These are phyloP conservation scores for Brachionus sp. DNA, from an alignment of 1,140 invertebrate species.

Conservation along the genomic window DNA sequence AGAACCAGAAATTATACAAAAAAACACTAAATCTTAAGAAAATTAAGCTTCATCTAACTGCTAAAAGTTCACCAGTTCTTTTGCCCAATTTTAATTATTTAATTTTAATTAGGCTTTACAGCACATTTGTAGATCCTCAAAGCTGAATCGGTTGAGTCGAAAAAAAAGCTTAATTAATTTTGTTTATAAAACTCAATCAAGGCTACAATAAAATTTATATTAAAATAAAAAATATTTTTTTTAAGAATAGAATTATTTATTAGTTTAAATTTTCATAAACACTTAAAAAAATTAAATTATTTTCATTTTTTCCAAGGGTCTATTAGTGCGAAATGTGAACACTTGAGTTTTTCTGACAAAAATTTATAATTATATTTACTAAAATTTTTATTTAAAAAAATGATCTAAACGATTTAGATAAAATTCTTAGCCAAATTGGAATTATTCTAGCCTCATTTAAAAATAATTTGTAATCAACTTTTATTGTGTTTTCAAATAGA, in stretches of 20 bases:
- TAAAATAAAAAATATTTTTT: not conserved
- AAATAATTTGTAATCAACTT: constrained; percentile 32
- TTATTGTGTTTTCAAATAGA: not conserved
- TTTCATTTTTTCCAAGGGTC: not conserved
- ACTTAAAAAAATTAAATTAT: not conserved
- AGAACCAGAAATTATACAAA: not conserved
- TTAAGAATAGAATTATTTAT: not conserved
- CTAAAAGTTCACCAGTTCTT: not conserved
- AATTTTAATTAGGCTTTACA: not conserved
- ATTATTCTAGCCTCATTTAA: not conserved
- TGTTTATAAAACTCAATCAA: not conserved
- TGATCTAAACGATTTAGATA: constrained; percentile 29
- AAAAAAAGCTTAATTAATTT: not conserved
- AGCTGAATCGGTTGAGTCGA: not conserved
- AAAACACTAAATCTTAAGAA: not conserved
- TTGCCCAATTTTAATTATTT: not conserved
- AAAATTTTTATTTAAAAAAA: constrained; percentile 10
- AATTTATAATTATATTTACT: not conserved
- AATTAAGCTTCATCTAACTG: not conserved
- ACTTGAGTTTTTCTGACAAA: not conserved
- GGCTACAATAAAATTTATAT: not conserved
- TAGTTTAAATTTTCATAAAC: not conserved
- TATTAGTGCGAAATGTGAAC: not conserved
- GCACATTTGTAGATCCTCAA: not conserved
- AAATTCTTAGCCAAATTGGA: constrained; percentile 16